phyloP scores from a whole-genome alignment of 2,888 invertebrate species.

The Leucophora obtusa region DNA sequence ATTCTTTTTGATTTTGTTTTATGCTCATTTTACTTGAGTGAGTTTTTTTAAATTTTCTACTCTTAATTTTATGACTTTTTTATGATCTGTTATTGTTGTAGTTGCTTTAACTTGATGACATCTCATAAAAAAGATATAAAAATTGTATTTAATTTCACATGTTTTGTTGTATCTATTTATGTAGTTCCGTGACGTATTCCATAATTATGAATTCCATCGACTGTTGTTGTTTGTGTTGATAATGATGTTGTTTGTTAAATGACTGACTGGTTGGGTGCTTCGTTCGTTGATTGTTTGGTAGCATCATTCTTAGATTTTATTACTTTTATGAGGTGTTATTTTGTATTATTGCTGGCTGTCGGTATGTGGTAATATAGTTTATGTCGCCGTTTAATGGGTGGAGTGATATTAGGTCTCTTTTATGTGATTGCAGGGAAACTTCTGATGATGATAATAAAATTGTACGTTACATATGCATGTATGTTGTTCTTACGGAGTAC shows the following conservation, averaged over 20 bases:
- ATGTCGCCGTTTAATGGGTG: slow-evolving; percentile 9
- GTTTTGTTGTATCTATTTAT: slow-evolving; percentile 30
- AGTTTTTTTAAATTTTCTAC: not conserved
- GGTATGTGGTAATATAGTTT: slow-evolving; percentile 60
- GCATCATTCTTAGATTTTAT: slow-evolving; percentile 67
- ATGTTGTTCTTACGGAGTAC: slow-evolving; percentile 55
- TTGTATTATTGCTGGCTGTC: slow-evolving; percentile 67
- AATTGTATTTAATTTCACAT: slow-evolving; percentile 59
- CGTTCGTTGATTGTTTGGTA: slow-evolving; percentile 50
- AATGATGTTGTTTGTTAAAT: slow-evolving; percentile 13
- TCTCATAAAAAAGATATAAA: slow-evolving; percentile 74
- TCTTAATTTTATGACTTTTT: slow-evolving; percentile 74
- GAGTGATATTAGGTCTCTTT: slow-evolving; percentile 39
- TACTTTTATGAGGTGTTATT: slow-evolving; percentile 74
- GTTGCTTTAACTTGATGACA: slow-evolving; percentile 73
- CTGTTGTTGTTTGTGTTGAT: not conserved
- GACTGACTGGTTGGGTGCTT: slow-evolving; percentile 28
- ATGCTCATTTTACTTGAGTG: slow-evolving; percentile 23
- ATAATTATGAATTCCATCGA: slow-evolving; percentile 69
- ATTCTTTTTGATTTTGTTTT: slow-evolving; percentile 31
- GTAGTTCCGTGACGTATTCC: slow-evolving; percentile 73
- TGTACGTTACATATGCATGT: slow-evolving; percentile 69
- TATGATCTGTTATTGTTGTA: slow-evolving; percentile 73
- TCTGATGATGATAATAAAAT: slow-evolving; percentile 69
- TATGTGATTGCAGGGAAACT: slow-evolving; percentile 23